Base-by-base conservation (phyloP, 2,113 vertebrate genomes). In the Ictalurus punctatus region DNA sequence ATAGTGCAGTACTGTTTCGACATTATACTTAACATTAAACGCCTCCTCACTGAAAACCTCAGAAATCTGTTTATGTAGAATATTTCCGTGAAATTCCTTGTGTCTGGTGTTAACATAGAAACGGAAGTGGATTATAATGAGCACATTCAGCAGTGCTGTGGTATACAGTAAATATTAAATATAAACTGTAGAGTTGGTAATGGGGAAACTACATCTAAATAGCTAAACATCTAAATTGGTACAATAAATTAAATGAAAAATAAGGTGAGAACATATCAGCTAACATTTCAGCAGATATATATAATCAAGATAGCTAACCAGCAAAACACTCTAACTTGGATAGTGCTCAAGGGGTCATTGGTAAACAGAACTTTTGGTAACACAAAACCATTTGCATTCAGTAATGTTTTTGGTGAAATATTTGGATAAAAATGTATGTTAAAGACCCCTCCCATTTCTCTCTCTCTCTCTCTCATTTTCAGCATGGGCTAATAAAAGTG, bases 401-500 rank as follows among this genome's bases (percentile, higher is more conserved):
- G 3, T 40, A 74, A 78, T 0, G 23, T 81, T 56, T 81, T n/a
- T 54, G 2, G 44, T 78, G 40, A 78, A 48, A 52, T 52, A 79
- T 27, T 78, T 79, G 44, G 44, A 79, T 79, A 25, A 44, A 52
- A 44, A 52, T 52, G 76, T 27, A 52, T 16, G 25, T 40, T 74
- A 19, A 40, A 8, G 5, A 14, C 3, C 13, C n/a, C 27, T 13
- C 21, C 13, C 21, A 10, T 52, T 52, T 48, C 44, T 7, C 44
- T 48, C 44, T 48, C 44, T 48, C 13, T 80, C 2, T n/a, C 44
- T 3, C 73, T 85, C 34, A 88, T 90, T 91, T 34, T 92, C 87
- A 91, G 91, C 87, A 91, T 80, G n/a, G 88, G 80, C 83, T 74
- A 83, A 91, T 93, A 90, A 92, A 94, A 92, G 89, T 85, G 89